Evolutionary conservation across 2,113 vertebrate genomes (phyloP).

Genomic region (Hippopotamus amphibius): DNA sequence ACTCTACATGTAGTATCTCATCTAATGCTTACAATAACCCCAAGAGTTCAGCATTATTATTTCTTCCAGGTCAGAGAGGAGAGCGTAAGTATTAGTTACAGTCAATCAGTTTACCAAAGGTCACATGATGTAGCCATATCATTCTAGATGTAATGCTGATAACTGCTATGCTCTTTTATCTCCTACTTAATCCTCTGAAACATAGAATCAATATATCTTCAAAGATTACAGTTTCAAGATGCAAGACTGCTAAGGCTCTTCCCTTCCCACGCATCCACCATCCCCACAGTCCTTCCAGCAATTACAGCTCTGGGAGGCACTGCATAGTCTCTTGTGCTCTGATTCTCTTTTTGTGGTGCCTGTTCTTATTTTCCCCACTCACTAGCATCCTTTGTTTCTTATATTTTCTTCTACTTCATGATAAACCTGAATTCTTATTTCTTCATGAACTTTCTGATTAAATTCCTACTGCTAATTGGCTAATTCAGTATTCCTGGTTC

Average conservation of each 20-base stretch:
- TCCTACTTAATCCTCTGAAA: background rate
- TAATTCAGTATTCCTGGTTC: background rate
- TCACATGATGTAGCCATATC: background rate
- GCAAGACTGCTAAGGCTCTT: background rate
- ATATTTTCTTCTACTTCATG: background rate
- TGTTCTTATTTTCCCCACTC: background rate
- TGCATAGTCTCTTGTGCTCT: background rate
- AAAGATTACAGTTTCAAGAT: background rate
- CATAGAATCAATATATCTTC: background rate
- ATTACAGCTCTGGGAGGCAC: background rate
- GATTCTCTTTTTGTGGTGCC: background rate
- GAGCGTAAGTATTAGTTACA: background rate
- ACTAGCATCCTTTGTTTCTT: background rate
- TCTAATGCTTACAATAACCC: background rate
- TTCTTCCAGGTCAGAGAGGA: background rate
- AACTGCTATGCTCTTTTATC: background rate
- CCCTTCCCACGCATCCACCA: background rate
- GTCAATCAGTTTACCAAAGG: background rate
- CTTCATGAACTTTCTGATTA: conserved; percentile 44
- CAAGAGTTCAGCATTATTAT: background rate
- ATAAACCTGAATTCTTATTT: background rate
- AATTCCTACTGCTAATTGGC: background rate
- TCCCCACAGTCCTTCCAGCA: background rate
- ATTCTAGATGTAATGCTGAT: background rate
- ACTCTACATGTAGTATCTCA: background rate